phyloP scores from a whole-genome alignment of 2,113 vertebrate species.

The Odontophorus gujanensis region DNA sequence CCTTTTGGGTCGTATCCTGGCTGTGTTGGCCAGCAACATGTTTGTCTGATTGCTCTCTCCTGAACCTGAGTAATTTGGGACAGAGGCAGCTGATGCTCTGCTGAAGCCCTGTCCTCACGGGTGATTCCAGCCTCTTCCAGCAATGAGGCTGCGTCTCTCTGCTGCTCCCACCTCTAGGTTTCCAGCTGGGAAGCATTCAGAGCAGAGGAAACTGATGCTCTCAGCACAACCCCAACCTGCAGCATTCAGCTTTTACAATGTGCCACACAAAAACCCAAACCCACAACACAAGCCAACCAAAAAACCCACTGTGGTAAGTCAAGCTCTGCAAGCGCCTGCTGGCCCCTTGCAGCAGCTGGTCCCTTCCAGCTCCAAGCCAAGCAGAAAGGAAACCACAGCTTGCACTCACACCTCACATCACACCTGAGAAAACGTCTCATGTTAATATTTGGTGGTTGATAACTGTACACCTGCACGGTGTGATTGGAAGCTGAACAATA shows the following conservation, averaged over 20 bases:
- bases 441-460: neutral
- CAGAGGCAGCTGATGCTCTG: neutral
- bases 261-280: neutral
- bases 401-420: accelerated
- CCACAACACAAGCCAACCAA: neutral
- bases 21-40: neutral
- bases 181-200: neutral
- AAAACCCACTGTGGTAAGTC: accelerated
- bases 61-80: neutral
- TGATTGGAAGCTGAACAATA: neutral
- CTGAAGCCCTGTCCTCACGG: neutral
- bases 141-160: accelerated
- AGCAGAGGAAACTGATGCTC: neutral
- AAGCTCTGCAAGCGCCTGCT: neutral
- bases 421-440: neutral
- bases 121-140: neutral
- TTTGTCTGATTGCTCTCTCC: neutral
- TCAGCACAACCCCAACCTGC: neutral
- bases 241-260: accelerated
- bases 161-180: neutral
- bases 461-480: accelerated
- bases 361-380: neutral
- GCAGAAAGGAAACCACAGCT: neutral
- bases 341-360: neutral
- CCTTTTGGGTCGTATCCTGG: neutral